A percentile compares a stretch with the other conserved stretches of the same genome.
These are phyloP conservation scores for Metellina segmentata DNA, from an alignment of 2,888 invertebrate genomes.

Conservation along the genomic window DNA sequence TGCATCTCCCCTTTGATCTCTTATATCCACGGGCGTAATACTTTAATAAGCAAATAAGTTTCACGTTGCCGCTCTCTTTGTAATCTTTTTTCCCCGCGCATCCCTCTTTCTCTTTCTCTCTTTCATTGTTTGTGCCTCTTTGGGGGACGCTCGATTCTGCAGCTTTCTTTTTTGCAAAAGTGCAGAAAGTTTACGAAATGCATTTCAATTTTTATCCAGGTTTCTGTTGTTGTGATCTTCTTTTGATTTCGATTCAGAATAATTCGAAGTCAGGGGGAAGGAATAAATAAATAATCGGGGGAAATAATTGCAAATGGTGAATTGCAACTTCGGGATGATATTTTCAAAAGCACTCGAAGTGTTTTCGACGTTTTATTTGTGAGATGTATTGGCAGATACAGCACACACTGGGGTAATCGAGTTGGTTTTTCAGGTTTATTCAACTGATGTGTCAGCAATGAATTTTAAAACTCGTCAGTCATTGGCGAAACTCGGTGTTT, in stretches of 20 bases:
- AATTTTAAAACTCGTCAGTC: too few species aligned
- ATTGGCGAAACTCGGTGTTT: too few species aligned
- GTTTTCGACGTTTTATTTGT: too few species aligned
- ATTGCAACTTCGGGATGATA: neutral
- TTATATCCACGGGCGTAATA: neutral
- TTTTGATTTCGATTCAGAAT: neutral
- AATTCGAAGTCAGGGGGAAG: neutral
- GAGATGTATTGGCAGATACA: too few species aligned
- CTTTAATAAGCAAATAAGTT: slow-evolving; percentile 24
- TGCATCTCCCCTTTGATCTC: neutral
- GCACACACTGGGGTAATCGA: too few species aligned
- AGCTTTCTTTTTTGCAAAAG: neutral
- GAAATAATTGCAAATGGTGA: neutral
- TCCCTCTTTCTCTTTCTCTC: neutral
- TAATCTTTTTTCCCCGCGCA: neutral
- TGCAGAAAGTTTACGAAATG: neutral
- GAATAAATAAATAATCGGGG: neutral
- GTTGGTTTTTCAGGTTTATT: too few species aligned
- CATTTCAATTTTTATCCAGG: neutral
- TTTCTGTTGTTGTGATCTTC: neutral
- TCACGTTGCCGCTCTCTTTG: neutral
- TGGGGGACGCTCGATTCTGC: neutral
- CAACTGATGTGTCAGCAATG: too few species aligned
- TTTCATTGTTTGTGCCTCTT: neutral
- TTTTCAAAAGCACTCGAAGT: neutral